Evolutionary conservation across 2,888 invertebrate species (phyloP).

Genomic region (Caenorhabditis sp.): DNA sequence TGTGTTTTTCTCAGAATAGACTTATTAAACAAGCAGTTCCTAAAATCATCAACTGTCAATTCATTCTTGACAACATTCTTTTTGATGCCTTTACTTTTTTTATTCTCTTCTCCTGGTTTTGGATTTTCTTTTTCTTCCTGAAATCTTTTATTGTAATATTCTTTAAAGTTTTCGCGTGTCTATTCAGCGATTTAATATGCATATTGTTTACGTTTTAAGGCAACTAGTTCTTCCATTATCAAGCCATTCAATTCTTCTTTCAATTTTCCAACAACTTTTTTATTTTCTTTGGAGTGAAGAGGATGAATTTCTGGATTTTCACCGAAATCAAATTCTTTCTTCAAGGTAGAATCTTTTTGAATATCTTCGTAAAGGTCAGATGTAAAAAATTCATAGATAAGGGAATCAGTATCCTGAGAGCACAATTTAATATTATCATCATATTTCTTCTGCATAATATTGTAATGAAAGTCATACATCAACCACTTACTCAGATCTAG

Average conservation of each 20-base stretch:
- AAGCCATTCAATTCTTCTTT: too few species aligned
- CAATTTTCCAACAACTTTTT: constrained; percentile 75
- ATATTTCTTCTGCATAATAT: too few species aligned
- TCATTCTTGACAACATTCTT: constrained; percentile 56
- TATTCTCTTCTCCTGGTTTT: constrained; percentile 25
- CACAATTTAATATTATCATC: too few species aligned
- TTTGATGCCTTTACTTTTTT: constrained; percentile 54
- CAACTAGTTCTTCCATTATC: constrained; percentile 74
- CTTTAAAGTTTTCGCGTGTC: constrained; percentile 26
- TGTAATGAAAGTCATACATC: too few species aligned
- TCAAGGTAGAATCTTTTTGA: too few species aligned
- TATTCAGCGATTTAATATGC: constrained; percentile 55
- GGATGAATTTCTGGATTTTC: constrained; percentile 72
- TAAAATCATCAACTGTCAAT: constrained; percentile 27
- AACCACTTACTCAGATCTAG: too few species aligned
- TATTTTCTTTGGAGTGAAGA: constrained; percentile 66
- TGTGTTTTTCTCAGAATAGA: constrained; percentile 50
- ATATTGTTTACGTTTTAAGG: constrained; percentile 65
- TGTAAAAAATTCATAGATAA: too few species aligned
- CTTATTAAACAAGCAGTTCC: constrained; percentile 42
- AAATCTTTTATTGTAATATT: constrained; percentile 29
- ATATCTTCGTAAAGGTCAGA: too few species aligned
- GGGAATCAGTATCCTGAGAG: too few species aligned
- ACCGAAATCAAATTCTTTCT: constrained; percentile 71
- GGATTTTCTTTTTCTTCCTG: constrained; percentile 26